These are phyloP conservation scores for Catharus bicknelli DNA, from an alignment of 2,113 vertebrate genomes.

Conservation along the genomic window DNA sequence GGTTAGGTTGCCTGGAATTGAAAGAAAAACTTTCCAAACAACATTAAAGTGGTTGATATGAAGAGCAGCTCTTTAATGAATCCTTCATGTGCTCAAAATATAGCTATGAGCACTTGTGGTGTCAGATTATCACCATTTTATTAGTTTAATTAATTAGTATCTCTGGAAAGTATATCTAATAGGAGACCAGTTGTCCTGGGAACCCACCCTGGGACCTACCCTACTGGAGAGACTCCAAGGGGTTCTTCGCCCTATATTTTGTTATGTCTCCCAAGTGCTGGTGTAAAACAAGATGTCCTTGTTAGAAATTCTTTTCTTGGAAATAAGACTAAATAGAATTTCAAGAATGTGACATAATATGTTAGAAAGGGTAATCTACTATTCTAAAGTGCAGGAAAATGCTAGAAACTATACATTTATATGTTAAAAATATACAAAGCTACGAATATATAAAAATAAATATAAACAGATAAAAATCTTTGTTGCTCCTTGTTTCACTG, in stretches of 20 bases:
- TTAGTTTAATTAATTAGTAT: not conserved
- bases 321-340: not conserved
- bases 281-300: not conserved
- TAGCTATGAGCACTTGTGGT: accelerated
- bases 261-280: not conserved
- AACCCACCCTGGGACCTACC: not conserved
- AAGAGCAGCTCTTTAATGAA: not conserved
- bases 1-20: not conserved
- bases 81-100: not conserved
- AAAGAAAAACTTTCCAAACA: not conserved
- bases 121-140: not conserved
- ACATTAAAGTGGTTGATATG: not conserved
- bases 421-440: not conserved
- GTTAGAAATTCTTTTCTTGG: not conserved
- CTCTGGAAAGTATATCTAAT: not conserved
- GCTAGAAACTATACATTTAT: not conserved
- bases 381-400: not conserved
- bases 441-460: not conserved
- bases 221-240: not conserved
- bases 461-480: not conserved
- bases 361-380: not conserved
- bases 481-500: not conserved
- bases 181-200: not conserved
- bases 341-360: not conserved
- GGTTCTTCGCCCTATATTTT: not conserved